phyloP scores from a whole-genome alignment of 2,113 vertebrate genomes.

The Neodon shergylaensis region DNA sequence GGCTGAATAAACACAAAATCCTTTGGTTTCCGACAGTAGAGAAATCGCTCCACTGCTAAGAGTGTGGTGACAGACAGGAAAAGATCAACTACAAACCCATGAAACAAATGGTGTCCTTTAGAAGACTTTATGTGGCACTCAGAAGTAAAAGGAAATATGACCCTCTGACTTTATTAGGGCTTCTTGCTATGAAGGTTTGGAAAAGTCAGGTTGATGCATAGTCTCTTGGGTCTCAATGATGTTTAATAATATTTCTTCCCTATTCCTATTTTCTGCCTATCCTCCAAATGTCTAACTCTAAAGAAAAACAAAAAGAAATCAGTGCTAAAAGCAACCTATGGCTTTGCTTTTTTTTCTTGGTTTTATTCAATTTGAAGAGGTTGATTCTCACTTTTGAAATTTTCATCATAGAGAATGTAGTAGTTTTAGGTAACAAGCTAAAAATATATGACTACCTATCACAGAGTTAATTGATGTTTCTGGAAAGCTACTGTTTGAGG shows the following conservation, averaged over 20 bases:
- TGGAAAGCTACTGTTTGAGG: constrained; percentile 37
- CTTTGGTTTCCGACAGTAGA: constrained; percentile 43
- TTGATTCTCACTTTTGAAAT: constrained; percentile 29
- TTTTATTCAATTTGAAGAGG: not conserved
- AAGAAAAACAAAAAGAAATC: not conserved
- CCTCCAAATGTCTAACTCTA: not conserved
- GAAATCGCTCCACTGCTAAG: constrained; percentile 17
- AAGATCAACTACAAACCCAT: constrained; percentile 50
- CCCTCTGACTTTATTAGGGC: not conserved
- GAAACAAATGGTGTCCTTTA: constrained; percentile 52
- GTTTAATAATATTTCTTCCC: constrained; percentile 50
- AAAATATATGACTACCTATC: constrained; percentile 20
- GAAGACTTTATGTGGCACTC: constrained; percentile 54
- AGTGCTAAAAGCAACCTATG: not conserved
- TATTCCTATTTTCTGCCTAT: not conserved
- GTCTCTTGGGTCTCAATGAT: constrained; percentile 48
- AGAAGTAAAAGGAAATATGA: constrained; percentile 45
- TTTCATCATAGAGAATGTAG: constrained; percentile 28
- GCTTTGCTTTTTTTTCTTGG: not conserved
- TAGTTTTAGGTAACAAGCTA: not conserved
- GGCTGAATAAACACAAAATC: constrained; percentile 67
- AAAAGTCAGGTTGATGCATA: constrained; percentile 29
- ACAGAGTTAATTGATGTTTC: constrained; percentile 58
- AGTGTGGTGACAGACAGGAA: constrained; percentile 41
- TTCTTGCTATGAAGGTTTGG: constrained; percentile 45